phyloP scores from a whole-genome alignment of 2,113 vertebrate genomes.

The Scomber japonicus region DNA sequence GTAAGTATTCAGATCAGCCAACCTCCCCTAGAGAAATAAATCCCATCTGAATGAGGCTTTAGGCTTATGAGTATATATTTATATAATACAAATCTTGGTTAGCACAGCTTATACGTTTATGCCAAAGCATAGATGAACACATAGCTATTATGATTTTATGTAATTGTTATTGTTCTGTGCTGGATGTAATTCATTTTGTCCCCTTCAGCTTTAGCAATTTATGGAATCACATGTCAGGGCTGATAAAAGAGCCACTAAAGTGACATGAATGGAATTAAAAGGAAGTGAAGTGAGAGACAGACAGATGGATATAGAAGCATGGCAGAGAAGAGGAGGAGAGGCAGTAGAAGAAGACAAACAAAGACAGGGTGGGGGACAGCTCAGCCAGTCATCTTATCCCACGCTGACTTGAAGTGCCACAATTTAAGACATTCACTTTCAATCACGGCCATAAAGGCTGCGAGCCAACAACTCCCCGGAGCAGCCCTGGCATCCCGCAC shows the following conservation, averaged over 20 bases:
- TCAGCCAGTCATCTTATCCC: constrained; percentile 13
- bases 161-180: constrained; percentile 1
- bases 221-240: not conserved
- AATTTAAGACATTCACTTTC: constrained; percentile 46
- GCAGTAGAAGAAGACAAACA: constrained; percentile 7
- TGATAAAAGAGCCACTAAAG: constrained; percentile 9
- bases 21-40: not conserved
- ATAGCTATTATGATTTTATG: constrained; percentile 12
- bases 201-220: constrained; percentile 5
- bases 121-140: not conserved
- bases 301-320: not conserved
- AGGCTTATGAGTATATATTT: not conserved
- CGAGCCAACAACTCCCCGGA: constrained; percentile 34
- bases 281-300: constrained; percentile 8
- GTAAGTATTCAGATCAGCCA: not conserved
- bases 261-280: constrained; percentile 12
- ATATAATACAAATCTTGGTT: not conserved
- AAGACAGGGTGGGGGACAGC: not conserved
- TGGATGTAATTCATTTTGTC: constrained; percentile 4
- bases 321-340: not conserved
- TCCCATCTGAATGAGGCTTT: not conserved
- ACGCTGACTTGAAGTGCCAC: constrained; percentile 34
- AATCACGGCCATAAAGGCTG: constrained; percentile 50
- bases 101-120: not conserved
- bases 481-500: constrained; percentile 17